Evolutionary conservation across 2,113 vertebrate species (phyloP).

Genomic region (Coregonus clupeaformis): DNA sequence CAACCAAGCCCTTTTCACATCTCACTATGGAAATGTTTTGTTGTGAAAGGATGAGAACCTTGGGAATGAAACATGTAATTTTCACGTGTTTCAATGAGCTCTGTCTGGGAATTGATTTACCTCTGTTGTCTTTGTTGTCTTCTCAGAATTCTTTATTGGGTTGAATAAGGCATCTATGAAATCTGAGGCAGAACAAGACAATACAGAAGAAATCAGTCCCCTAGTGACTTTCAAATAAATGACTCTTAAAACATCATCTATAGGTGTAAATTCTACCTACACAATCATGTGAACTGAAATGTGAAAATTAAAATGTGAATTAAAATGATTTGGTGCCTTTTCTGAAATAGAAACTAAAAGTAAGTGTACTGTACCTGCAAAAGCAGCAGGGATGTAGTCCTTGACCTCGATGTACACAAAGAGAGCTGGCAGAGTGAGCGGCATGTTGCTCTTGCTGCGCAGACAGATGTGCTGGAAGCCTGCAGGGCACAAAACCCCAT

Average conservation of each 20-base stretch:
- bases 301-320: neutral
- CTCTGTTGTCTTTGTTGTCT: slow-evolving; percentile 70
- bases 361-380: slow-evolving; percentile 80
- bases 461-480: slow-evolving; percentile 95
- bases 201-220: neutral
- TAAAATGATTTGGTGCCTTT: slow-evolving; percentile 7
- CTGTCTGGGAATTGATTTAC: slow-evolving; percentile 36
- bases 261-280: neutral
- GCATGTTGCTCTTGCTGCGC: slow-evolving; percentile 90
- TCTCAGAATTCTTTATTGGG: slow-evolving; percentile 73
- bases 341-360: slow-evolving; percentile 6
- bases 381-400: slow-evolving; percentile 94
- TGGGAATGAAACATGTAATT: neutral
- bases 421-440: slow-evolving; percentile 87
- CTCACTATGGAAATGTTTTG: neutral
- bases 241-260: neutral
- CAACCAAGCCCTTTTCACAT: neutral
- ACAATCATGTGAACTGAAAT: slow-evolving; percentile 5
- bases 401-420: slow-evolving; percentile 94
- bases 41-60: neutral
- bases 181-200: slow-evolving; percentile 57
- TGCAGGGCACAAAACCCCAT: slow-evolving; percentile 52
- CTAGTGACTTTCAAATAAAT: neutral
- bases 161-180: slow-evolving; percentile 80
- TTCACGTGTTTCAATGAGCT: neutral